Evolutionary conservation across 2,888 invertebrate species (phyloP).

Genomic region (Poecilus cupreus): DNA sequence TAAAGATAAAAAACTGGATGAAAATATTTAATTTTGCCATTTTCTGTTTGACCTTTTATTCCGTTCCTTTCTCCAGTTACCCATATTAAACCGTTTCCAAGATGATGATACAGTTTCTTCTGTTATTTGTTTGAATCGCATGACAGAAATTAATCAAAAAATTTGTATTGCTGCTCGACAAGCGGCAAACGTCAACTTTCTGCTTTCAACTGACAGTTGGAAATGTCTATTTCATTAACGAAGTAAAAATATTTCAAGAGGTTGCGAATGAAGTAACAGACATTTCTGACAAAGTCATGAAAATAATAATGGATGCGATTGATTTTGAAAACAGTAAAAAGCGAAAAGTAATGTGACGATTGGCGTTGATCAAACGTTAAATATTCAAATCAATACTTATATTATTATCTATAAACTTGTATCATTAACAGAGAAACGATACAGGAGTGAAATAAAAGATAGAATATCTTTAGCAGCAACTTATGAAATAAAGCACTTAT

Average conservation of each 20-base stretch:
- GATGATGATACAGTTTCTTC: no score
- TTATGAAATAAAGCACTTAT: conserved; percentile 81
- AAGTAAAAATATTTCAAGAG: conserved; percentile 75
- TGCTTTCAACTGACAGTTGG: no score
- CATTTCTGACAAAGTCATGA: conserved; percentile 77
- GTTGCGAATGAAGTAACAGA: conserved; percentile 74
- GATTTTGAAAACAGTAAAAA: conserved; percentile 80
- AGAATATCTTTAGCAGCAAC: conserved; percentile 83
- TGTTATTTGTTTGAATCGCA: no score
- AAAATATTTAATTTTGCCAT: no score
- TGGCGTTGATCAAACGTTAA: conserved; percentile 83
- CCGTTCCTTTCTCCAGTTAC: no score
- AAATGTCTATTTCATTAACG: no score
- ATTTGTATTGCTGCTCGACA: no score
- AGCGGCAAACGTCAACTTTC: no score
- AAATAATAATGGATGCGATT: conserved; percentile 83
- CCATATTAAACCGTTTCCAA: no score
- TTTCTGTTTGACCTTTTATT: no score
- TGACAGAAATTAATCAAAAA: no score
- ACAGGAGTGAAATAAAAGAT: conserved; percentile 81
- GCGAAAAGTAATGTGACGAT: conserved; percentile 84
- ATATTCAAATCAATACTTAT: neutral
- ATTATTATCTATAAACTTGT: neutral
- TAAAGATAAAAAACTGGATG: no score
- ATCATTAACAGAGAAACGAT: conserved; percentile 78